A percentile compares a stretch with the other conserved stretches of the same genome.
phyloP scores from a whole-genome alignment of 2,888 invertebrate genomes.

The Lasioglossum leucozonium region DNA sequence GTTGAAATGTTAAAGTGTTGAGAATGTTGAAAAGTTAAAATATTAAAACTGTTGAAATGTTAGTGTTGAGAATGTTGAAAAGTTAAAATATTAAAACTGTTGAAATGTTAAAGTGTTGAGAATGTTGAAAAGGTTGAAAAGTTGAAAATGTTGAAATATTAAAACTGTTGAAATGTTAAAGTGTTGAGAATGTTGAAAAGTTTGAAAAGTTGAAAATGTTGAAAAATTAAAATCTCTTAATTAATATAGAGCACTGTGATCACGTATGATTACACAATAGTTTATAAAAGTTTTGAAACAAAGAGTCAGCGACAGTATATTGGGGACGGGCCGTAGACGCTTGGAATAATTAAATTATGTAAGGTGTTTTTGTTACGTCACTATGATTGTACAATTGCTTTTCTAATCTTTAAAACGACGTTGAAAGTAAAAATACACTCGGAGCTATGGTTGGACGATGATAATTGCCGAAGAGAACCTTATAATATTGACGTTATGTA shows the following conservation, averaged over 20 bases:
- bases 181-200: no score
- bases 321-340: not conserved
- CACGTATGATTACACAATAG: not conserved
- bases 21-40: no score
- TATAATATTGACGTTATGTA: slow-evolving; percentile 13
- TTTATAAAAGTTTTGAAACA: not conserved
- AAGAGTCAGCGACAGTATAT: not conserved
- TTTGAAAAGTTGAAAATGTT: no score
- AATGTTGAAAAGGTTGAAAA: no score
- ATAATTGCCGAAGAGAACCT: not conserved
- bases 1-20: no score
- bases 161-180: no score
- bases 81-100: no score
- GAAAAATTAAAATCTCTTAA: no score
- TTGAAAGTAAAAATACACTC: not conserved
- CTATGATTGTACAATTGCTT: not conserved
- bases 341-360: not conserved
- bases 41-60: no score
- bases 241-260: not conserved
- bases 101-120: no score
- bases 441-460: not conserved
- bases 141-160: no score
- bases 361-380: slow-evolving; percentile 11
- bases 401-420: not conserved
- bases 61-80: no score